Conservation (phyloP, 2,113 vertebrate species). For the Pterocles orientalis region DNA sequence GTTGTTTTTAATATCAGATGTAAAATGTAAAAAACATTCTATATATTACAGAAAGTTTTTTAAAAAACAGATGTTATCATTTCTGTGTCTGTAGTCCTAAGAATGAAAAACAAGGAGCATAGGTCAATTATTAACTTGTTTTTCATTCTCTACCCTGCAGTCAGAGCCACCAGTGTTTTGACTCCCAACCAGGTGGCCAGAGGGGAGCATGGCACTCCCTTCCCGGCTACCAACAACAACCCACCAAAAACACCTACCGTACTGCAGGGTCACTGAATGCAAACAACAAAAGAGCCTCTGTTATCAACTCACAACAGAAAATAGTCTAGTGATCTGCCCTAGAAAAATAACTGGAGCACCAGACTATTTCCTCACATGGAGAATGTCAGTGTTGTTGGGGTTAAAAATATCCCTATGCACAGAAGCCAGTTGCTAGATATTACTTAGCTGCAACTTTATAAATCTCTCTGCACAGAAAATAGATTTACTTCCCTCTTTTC, state of each 20-base stretch:
- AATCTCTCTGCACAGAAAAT: slow-evolving; percentile 32
- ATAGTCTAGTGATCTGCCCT: background rate
- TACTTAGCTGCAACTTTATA: background rate
- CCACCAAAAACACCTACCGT: background rate
- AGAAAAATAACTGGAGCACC: background rate
- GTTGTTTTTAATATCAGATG: slow-evolving; percentile 29
- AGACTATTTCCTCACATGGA: background rate
- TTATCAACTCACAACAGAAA: background rate
- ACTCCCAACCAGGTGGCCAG: background rate
- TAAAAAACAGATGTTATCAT: slow-evolving; percentile 56
- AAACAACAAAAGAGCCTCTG: background rate
- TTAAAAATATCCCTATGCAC: background rate
- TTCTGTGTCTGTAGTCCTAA: slow-evolving; percentile 13
- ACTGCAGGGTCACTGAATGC: background rate
- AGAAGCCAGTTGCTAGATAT: background rate
- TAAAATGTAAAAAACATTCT: slow-evolving; percentile 30
- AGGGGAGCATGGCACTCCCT: background rate
- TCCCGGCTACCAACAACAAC: background rate
- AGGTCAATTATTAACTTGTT: slow-evolving; percentile 61
- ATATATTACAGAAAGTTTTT: background rate
- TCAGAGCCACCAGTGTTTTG: background rate
- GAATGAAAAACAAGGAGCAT: slow-evolving; percentile 35
- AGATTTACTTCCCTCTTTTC: slow-evolving; percentile 10
- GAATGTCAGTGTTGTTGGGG: background rate
- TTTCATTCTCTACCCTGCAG: background rate